These are phyloP conservation scores for Aleadryas rufinucha DNA, from an alignment of 2,113 vertebrate genomes.

Conservation along the genomic window DNA sequence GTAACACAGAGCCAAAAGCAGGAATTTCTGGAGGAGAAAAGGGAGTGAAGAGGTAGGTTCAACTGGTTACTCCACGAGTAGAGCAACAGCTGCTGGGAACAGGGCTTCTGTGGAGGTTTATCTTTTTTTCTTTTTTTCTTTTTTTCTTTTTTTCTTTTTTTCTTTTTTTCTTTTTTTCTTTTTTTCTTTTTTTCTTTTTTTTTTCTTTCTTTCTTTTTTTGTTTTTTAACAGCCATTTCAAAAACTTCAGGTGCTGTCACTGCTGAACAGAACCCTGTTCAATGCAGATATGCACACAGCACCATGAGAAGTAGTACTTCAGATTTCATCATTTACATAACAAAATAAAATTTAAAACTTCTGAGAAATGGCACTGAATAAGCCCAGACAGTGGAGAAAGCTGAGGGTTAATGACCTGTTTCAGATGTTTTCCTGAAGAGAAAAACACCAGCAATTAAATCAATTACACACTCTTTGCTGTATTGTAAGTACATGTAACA, in stretches of 20 bases:
- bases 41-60: background rate
- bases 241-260: background rate
- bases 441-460: constrained; percentile 8
- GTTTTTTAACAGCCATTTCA: background rate
- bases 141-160: no score
- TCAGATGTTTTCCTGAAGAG: background rate
- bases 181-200: no score
- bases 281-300: background rate
- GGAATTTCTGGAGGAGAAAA: background rate
- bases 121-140: no score
- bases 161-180: background rate
- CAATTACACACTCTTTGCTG: background rate
- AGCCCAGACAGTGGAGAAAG: background rate
- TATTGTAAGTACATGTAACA: background rate
- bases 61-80: accelerated
- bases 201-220: background rate
- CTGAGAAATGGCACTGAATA: background rate
- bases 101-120: background rate
- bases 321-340: background rate
- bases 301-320: background rate
- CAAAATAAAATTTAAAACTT: background rate
- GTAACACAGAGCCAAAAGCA: background rate
- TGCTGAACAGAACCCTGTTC: background rate
- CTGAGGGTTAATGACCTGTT: background rate
- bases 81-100: background rate